Evolutionary conservation across 53 echinoderm and acorn worm species (phyloP).

Genomic region (Astropecten irregularis): DNA sequence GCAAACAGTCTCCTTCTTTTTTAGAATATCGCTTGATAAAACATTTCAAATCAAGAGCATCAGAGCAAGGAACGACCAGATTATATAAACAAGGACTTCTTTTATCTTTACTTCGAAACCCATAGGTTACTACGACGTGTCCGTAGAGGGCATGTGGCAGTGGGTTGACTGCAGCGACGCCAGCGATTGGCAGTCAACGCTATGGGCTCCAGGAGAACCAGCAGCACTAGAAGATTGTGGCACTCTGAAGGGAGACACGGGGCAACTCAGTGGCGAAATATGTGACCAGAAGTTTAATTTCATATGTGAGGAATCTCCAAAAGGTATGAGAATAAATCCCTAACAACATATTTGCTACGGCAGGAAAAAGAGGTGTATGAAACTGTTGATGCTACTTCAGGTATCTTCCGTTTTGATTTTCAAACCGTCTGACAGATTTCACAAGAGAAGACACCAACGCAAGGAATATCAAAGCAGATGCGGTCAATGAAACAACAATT

Average conservation of each 20-base stretch:
- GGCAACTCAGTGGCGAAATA: slow-evolving; percentile 48
- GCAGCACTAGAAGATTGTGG: slow-evolving; percentile 74
- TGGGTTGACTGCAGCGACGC: slow-evolving; percentile 84
- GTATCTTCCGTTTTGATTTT: background rate
- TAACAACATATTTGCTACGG: background rate
- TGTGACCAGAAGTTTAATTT: slow-evolving; percentile 59
- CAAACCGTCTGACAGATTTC: slow-evolving; percentile 30
- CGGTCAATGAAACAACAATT: slow-evolving; percentile 37
- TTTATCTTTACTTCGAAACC: too few species aligned
- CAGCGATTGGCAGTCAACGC: slow-evolving; percentile 66
- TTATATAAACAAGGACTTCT: too few species aligned
- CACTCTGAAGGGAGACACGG: slow-evolving; percentile 19
- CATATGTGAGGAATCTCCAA: slow-evolving; percentile 80
- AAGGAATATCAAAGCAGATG: slow-evolving; percentile 53
- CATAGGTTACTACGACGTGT: slow-evolving; percentile 81
- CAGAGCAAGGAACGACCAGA: too few species aligned
- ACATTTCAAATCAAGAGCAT: too few species aligned
- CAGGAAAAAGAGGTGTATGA: background rate
- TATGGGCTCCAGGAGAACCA: slow-evolving; percentile 83
- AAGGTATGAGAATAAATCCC: slow-evolving; percentile 45
- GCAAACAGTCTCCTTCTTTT: too few species aligned
- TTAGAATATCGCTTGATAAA: too few species aligned
- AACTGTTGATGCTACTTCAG: background rate
- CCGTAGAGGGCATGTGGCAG: slow-evolving; percentile 79
- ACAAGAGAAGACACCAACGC: slow-evolving; percentile 64